Base-by-base conservation (phyloP, 2,113 vertebrate genomes). In the Leucopsar rothschildi region DNA sequence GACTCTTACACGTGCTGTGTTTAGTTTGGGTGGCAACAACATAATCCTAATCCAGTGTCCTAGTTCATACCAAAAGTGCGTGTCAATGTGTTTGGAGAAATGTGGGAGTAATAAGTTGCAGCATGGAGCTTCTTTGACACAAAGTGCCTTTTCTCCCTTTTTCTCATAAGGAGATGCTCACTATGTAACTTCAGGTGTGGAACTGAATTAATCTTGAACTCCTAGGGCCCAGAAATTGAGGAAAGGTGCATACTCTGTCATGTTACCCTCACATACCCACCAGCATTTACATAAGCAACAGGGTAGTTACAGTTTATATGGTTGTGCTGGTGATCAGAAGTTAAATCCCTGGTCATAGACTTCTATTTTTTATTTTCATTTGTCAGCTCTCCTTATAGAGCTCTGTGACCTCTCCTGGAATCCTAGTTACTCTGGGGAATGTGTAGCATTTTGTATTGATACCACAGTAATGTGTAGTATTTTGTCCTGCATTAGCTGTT, bases 241-340 rank as follows among this genome's bases (percentile, higher is more conserved):
- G 45, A 63, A 66, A 73, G 12, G 29, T 4, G 1, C 20, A 8
- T 64, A 15, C 7, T 40, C 20, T 35, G 27, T 68, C 44, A 12
- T 0, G 0, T 60, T 71, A 52, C 16, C 18, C 15, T 37, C 12
- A 15, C 0, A 5, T 2, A 3, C 25, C 19, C 28, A 24, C 31
- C 3, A 2, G 10, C 5, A 6, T 73, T 73, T 45, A n/a, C 2
- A 3, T 39, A 20, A 33, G 12, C 40, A 76, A 0, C 1, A 6
- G 11, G 4, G 9, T 79, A 60, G 56, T 72, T 85, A 37, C 8
- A n/a, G 18, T 42, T 7, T 5, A 5, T 76, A 12, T 53, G 59
- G 19, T n/a, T 71, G 52, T 68, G 40, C 65, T 94, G 53, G 19
- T 49, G 24, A 42, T 84, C 2, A 11, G 33, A 87, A 75, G 6